Evolutionary conservation across 1,140 invertebrate genomes (phyloP).

Genomic region (Sinella curviseta): DNA sequence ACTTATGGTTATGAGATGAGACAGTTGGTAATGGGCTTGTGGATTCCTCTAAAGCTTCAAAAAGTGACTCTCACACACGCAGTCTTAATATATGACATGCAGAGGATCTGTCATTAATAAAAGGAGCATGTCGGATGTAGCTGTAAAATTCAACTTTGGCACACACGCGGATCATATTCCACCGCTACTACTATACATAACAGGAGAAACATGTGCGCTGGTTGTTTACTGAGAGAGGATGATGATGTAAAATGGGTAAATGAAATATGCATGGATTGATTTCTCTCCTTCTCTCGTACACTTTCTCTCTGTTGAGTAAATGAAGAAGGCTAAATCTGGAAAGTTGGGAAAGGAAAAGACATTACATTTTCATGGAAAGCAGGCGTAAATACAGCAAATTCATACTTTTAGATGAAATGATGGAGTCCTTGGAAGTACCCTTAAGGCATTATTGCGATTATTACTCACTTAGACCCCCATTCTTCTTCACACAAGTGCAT

Average conservation of each 20-base stretch:
- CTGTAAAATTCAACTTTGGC: background rate
- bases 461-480: background rate
- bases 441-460: background rate
- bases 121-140: background rate
- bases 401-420: background rate
- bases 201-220: background rate
- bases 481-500: too few relatives aligned
- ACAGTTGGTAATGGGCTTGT: background rate
- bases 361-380: background rate
- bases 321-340: too few relatives aligned
- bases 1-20: constrained; percentile 20
- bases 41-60: background rate
- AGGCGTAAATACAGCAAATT: background rate
- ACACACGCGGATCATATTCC: background rate
- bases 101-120: background rate
- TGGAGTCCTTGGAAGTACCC: background rate
- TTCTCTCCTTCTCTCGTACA: too few relatives aligned
- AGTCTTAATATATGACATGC: background rate
- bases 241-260: background rate
- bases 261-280: constrained; percentile 8
- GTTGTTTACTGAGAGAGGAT: background rate
- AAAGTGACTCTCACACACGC: background rate
- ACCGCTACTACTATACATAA: background rate
- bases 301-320: too few relatives aligned
- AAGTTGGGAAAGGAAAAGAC: background rate